A percentile compares a stretch with the other conserved stretches of the same genome.
Evolutionary conservation across 2,113 vertebrate genomes (phyloP).

Genomic region (Pelecanoides urinatrix): DNA sequence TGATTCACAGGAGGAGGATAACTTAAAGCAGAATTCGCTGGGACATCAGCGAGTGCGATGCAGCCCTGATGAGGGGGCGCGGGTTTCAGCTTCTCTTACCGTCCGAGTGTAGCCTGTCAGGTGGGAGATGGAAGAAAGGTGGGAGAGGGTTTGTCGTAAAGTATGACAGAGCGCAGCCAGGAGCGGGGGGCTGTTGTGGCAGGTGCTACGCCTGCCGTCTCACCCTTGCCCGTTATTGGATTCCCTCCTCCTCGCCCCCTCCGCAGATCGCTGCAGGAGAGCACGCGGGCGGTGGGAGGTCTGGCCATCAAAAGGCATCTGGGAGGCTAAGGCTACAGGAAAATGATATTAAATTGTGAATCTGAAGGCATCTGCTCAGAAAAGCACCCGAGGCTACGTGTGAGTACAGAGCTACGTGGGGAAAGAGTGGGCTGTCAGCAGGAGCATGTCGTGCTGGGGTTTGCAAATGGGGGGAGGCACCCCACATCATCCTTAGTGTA

Average conservation of each 20-base stretch:
- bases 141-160: background rate
- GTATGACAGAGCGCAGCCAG: background rate
- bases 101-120: background rate
- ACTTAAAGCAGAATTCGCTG: background rate
- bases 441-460: rapidly evolving
- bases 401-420: background rate
- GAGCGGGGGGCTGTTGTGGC: background rate
- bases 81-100: background rate
- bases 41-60: background rate
- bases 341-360: background rate
- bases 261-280: background rate
- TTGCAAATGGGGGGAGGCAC: background rate
- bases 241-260: background rate
- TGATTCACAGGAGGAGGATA: background rate
- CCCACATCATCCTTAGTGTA: background rate
- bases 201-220: background rate
- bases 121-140: background rate
- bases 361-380: background rate
- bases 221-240: background rate
- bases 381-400: background rate
- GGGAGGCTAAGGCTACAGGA: background rate
- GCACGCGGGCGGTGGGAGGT: rapidly evolving
- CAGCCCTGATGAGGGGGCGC: rapidly evolving
- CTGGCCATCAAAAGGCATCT: background rate
- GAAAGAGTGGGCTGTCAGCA: background rate